Base-by-base conservation (phyloP, 2,113 vertebrate genomes). In the Girardinichthys multiradiatus region DNA sequence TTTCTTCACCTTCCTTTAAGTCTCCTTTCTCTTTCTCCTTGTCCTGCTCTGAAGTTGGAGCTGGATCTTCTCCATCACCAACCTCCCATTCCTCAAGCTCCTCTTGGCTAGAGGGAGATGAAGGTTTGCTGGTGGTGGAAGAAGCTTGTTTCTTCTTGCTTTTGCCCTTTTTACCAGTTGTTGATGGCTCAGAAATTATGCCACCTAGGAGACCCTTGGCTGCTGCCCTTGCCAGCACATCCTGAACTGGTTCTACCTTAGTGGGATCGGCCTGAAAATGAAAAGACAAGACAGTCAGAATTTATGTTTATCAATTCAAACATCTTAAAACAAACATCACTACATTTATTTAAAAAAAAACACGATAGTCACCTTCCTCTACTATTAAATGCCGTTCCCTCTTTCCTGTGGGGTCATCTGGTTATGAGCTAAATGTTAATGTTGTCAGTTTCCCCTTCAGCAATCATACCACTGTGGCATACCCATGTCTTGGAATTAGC, bases 191-290 rank as follows among this genome's bases (percentile, higher is more conserved):
- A 30, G 89, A 35, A 64, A 87, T 70, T 24, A 92, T 83, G 54
- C 90, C 92, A 0, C 90, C 92, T 76, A 96, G 82, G 1, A 97
- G 90, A 27, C 91, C 92, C 59, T 92, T 91, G 0, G 92, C 92
- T 0, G 75, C 88, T 1, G 92, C 92, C 75, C 90, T 83, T 1
- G 90, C 91, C 76, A 93, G 72, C 64, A 93, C 91, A 26, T 93
- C 92, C 72, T 92, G 92, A 57, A 91, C 87, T 0, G 88, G 85
- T 73, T 92, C 89, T 8, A 91, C 87, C 68, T 90, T 90, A 2
- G 87, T 89, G 29, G 90, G 87, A 79, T 93, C 90, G 0, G 77
- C 85, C 92, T 91, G 74, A 45, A 84, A 74, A 51, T 75, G 19
- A 39, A 72, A 68, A 27, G 31, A 28, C 60, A 75, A 51, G 48